A percentile compares a stretch with the other conserved stretches of the same genome.
These are phyloP conservation scores for Rhea americana DNA, from an alignment of 2,113 vertebrate species.

Conservation along the genomic window DNA sequence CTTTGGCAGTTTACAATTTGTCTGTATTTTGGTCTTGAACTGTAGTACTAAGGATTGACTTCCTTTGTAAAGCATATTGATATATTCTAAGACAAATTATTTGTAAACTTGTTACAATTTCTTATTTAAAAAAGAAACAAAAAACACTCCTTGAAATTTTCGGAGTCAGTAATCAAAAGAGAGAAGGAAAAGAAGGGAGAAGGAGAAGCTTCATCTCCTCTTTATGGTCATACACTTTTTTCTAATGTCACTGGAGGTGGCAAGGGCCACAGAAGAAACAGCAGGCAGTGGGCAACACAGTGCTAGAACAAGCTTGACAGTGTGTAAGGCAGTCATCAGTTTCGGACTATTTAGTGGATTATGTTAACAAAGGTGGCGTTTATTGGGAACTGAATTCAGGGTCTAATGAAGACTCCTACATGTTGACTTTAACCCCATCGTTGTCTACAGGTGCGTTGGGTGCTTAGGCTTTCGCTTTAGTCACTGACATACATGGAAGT, in stretches of 20 bases:
- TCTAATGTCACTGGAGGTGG: background rate
- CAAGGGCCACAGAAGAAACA: background rate
- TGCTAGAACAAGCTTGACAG: background rate
- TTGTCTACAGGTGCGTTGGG: background rate
- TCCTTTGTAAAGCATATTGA: background rate
- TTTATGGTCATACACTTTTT: background rate
- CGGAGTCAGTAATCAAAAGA: background rate
- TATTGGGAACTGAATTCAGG: background rate
- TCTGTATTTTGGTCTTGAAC: background rate
- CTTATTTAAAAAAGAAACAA: background rate
- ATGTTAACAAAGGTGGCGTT: background rate
- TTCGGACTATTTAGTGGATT: background rate
- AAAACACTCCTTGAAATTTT: background rate
- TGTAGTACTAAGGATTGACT: background rate
- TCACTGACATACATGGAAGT: background rate
- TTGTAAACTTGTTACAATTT: background rate
- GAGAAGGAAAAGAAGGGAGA: background rate
- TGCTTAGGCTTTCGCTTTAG: background rate
- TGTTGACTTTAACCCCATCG: too few species aligned
- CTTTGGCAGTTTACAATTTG: background rate
- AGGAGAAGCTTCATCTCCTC: background rate
- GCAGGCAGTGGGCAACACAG: background rate
- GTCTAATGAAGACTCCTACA: background rate
- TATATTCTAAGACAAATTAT: background rate
- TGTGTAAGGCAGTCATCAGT: background rate